These are phyloP conservation scores for Castor canadensis DNA, from an alignment of 2,113 vertebrate species.

Conservation along the genomic window DNA sequence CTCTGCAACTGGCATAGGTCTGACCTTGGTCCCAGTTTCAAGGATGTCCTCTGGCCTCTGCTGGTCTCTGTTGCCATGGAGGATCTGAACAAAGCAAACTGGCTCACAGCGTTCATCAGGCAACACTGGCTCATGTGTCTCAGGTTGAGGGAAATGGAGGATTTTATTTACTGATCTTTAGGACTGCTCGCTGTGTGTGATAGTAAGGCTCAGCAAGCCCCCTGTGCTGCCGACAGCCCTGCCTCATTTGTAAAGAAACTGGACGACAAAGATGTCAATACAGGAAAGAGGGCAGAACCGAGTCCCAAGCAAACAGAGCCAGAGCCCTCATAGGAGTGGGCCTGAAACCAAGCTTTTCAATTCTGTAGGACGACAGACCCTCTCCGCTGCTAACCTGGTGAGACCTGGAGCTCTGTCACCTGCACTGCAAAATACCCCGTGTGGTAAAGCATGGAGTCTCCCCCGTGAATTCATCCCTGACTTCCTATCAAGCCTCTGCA, in stretches of 20 bases:
- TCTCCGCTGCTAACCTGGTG: neutral
- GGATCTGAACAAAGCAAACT: neutral
- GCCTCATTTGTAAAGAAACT: neutral
- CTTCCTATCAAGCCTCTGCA: neutral
- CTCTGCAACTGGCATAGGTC: no score
- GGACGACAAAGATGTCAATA: neutral
- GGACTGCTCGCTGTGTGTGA: accelerated
- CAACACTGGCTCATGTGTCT: neutral
- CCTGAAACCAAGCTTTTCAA: neutral
- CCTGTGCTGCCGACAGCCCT: no score
- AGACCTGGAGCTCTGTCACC: neutral
- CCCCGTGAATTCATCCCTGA: neutral
- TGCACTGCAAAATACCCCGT: neutral
- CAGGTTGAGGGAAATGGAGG: neutral
- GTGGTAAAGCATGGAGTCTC: neutral
- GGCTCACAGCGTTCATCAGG: neutral
- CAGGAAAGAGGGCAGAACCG: neutral
- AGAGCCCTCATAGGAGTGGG: neutral
- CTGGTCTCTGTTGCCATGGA: neutral
- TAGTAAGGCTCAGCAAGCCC: neutral
- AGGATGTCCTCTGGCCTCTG: accelerated
- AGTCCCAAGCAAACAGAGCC: neutral
- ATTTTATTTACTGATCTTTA: neutral
- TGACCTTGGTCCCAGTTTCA: neutral
- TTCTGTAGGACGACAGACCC: neutral